A percentile compares a stretch with the other conserved stretches of the same genome.
These are phyloP conservation scores for Semaprochilodus insignis DNA, from an alignment of 2,797 vertebrate genomes.

Conservation along the genomic window DNA sequence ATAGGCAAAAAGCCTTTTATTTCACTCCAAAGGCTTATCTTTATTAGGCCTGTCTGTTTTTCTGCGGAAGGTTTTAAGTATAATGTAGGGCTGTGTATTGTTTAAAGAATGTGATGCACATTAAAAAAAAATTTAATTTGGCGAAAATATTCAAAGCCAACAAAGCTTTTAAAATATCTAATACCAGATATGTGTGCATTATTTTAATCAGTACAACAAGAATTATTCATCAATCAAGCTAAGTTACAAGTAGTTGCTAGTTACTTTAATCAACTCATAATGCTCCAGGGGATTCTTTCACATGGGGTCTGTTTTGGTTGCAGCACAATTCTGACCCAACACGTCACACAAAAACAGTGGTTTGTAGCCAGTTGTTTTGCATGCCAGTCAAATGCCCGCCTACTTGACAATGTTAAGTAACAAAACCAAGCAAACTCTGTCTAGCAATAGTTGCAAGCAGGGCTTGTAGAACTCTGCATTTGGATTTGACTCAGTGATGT, in stretches of 20 bases:
- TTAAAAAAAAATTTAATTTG: background rate
- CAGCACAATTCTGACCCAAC: background rate
- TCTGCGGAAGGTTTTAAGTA: background rate
- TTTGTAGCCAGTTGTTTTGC: background rate
- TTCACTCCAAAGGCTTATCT: background rate
- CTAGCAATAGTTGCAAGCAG: no score
- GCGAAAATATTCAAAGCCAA: background rate
- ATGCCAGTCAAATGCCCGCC: background rate
- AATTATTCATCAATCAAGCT: background rate
- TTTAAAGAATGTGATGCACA: background rate
- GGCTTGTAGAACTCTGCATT: no score
- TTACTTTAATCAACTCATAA: background rate
- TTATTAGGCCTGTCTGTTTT: background rate
- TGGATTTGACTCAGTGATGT: no score
- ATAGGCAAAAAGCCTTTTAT: constrained; percentile 30
- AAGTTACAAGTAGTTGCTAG: background rate
- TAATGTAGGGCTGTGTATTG: background rate
- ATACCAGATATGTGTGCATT: background rate
- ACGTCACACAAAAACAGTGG: background rate
- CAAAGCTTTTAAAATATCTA: background rate
- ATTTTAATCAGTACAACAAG: background rate
- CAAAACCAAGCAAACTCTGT: no score
- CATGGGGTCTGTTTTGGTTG: no score
- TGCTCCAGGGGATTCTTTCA: background rate
- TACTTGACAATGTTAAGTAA: background rate